These are phyloP conservation scores for Napeogenes sylphis DNA, from an alignment of 2,888 invertebrate genomes.

Conservation along the genomic window DNA sequence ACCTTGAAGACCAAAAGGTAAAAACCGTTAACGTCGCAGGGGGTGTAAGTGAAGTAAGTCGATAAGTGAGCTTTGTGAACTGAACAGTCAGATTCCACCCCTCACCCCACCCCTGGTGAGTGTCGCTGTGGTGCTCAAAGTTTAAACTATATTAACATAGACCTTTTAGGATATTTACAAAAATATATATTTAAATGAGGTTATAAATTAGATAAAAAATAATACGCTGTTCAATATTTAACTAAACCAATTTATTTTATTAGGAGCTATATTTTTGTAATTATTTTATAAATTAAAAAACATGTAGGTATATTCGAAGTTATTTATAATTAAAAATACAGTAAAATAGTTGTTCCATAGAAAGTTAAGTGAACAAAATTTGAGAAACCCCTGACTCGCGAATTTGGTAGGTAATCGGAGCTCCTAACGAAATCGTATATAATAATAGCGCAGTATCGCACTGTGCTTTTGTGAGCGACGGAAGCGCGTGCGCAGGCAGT, in stretches of 20 bases:
- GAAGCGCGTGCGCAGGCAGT: constrained; percentile 41
- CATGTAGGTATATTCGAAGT: no score
- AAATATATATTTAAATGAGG: no score
- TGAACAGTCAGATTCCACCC: constrained; percentile 43
- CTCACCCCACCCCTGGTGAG: constrained; percentile 34
- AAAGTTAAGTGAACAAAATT: constrained; percentile 16
- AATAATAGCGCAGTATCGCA: constrained; percentile 58
- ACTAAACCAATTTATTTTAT: no score
- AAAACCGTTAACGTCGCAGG: not conserved
- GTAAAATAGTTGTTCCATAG: not conserved
- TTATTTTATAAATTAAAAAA: no score
- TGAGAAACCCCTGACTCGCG: constrained; percentile 31
- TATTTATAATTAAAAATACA: not conserved
- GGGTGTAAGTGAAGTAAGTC: not conserved
- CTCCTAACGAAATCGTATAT: constrained; percentile 43
- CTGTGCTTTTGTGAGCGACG: constrained; percentile 69
- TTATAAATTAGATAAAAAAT: no score
- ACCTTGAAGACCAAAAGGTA: no score
- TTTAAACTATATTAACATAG: not conserved
- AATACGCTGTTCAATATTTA: no score
- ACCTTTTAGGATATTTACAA: not conserved
- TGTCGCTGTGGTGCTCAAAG: not conserved
- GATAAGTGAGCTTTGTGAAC: constrained; percentile 33
- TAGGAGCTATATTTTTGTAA: no score
- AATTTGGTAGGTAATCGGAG: constrained; percentile 51